Base-by-base conservation (phyloP, 2,888 invertebrate genomes). In the Nipponacmea schrenckii region DNA sequence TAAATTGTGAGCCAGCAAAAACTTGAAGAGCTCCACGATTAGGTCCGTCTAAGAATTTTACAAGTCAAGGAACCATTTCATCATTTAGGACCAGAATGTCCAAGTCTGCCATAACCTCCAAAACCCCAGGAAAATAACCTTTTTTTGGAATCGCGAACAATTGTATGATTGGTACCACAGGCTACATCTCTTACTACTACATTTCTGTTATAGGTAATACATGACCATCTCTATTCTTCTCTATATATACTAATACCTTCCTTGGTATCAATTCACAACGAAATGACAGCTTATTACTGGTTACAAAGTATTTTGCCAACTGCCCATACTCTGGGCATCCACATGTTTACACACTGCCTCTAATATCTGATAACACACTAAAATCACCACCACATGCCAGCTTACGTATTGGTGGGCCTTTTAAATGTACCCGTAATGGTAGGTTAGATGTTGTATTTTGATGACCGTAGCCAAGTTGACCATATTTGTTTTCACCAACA, bases 41-140 rank as follows among this genome's bases (percentile, higher is more conserved):
- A 80, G 94, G 94, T 0, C 94, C 92, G 80, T 96, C 96, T 87
- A 96, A 95, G 89, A 93, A 95, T 88, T 96, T 96, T 80, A 97
- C 93, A 69, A 96, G 91, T n/a, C 94, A 91, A 14, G 92, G 92
- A 62, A 96, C 94, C 89, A 94, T 91, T 90, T 97, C 97, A 89
- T 97, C 96, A n/a, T 86, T 95, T 95, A 73, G 93, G 96, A 84
- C 96, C 96, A 10, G 96, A 94, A 90, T 97, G 97, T 0, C 97
- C 97, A 17, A 97, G 91, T 1, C 97, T 93, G 0, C 97, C 97
- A 85, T 97, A 95, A 0, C 97, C 97, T 15, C 96, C 97, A 89
- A 96, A 97, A 26, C 97, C 97, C 97, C 97, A 97, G 69, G 96
- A 95, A 89, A 92, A 97, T 0, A 95, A 94, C 15, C 97, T 92